A percentile compares a stretch with the other conserved stretches of the same genome.
Conservation (phyloP, 1,140 invertebrate species). For the Orius insidiosus region DNA sequence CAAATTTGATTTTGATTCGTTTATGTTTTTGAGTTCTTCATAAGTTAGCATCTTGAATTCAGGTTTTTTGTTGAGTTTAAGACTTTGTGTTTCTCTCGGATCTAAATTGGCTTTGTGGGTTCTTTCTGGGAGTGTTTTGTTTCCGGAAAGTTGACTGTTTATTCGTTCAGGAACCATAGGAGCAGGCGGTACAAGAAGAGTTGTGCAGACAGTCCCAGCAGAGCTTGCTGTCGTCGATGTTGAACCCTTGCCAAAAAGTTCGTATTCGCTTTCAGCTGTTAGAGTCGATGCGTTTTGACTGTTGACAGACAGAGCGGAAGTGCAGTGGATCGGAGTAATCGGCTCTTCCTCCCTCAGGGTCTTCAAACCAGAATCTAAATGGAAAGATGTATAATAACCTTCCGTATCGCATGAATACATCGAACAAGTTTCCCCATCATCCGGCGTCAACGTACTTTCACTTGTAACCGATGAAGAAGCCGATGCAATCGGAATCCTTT, state of each 20-base stretch:
- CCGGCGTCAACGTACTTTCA: slow-evolving; percentile 68
- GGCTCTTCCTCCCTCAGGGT: slow-evolving; percentile 66
- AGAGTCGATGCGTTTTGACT: slow-evolving; percentile 26
- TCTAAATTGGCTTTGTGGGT: slow-evolving; percentile 7
- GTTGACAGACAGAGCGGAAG: slow-evolving; percentile 33
- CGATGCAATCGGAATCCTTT: slow-evolving; percentile 16
- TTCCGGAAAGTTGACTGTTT: slow-evolving; percentile 27
- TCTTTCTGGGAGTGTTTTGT: slow-evolving; percentile 17
- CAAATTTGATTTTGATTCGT: slow-evolving; percentile 15
- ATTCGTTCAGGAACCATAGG: slow-evolving; percentile 53
- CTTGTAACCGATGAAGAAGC: slow-evolving; percentile 60
- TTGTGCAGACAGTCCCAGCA: slow-evolving; percentile 72
- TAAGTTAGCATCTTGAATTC: slow-evolving; percentile 23
- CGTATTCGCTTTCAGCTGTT: slow-evolving; percentile 65
- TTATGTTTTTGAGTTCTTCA: slow-evolving; percentile 14
- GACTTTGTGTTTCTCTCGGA: slow-evolving; percentile 17
- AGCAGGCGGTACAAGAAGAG: slow-evolving; percentile 32
- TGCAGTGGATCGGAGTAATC: slow-evolving; percentile 41
- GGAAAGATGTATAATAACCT: slow-evolving; percentile 93
- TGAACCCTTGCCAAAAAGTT: slow-evolving; percentile 63
- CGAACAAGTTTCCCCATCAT: slow-evolving; percentile 79
- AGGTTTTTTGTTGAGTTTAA: slow-evolving; percentile 20
- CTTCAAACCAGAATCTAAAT: slow-evolving; percentile 84
- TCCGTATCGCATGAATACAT: slow-evolving; percentile 92
- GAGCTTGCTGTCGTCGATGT: slow-evolving; percentile 80